phyloP scores from a whole-genome alignment of 2,888 invertebrate genomes.

The Allophyes oxyacanthae region DNA sequence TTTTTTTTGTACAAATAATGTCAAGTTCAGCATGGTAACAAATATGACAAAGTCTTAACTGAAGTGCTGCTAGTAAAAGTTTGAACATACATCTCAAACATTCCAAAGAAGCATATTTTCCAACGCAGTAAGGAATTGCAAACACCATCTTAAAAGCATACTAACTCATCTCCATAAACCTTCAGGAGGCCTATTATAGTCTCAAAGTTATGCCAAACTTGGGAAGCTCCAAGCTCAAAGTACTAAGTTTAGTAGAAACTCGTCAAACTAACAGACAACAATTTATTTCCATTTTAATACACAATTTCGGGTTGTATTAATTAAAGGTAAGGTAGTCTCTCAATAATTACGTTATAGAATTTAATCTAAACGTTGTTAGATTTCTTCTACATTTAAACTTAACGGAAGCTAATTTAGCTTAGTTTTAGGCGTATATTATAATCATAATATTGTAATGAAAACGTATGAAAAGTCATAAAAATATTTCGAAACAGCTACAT shows the following conservation, averaged over 20 bases:
- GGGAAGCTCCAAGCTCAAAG: conserved; percentile 22
- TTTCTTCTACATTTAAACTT: conserved; percentile 11
- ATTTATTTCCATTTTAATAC: conserved; percentile 54
- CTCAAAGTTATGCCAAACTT: conserved; percentile 40
- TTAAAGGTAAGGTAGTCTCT: conserved; percentile 24
- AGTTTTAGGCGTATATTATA: too few species aligned
- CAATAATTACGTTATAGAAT: conserved; percentile 11
- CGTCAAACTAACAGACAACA: conserved; percentile 53
- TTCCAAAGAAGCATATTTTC: conserved; percentile 3
- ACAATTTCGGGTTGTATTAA: conserved; percentile 41
- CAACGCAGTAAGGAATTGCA: conserved; percentile 7
- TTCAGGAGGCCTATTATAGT: conserved; percentile 29
- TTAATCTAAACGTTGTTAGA: conserved; percentile 9
- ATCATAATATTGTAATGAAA: too few species aligned
- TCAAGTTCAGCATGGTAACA: not conserved
- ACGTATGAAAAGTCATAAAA: not conserved
- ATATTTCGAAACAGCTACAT: not conserved
- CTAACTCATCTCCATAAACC: conserved; percentile 38
- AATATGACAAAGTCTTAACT: too few species aligned
- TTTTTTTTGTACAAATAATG: not conserved
- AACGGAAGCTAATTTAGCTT: too few species aligned
- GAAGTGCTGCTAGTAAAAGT: conserved; percentile 5
- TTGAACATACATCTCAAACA: conserved; percentile 10
- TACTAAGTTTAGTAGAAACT: conserved; percentile 46
- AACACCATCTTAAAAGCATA: conserved; percentile 22